Conservation (phyloP, 2,113 vertebrate species). For the Lycaon pictus region DNA sequence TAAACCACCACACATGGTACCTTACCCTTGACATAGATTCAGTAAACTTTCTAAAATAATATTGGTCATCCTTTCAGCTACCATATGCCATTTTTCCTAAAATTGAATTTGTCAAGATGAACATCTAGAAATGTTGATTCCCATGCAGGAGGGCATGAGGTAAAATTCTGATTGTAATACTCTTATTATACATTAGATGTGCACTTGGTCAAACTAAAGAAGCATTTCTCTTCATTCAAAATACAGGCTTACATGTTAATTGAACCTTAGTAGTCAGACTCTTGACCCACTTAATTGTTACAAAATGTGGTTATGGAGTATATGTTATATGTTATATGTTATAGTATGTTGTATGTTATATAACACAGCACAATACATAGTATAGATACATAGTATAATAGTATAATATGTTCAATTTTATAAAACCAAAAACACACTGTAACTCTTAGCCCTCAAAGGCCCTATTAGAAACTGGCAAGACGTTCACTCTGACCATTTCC, state of each 20-base stretch:
- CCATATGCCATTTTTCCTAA: neutral
- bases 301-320: neutral
- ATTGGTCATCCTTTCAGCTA: neutral
- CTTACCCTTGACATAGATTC: neutral
- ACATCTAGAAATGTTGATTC: neutral
- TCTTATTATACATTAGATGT: neutral
- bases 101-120: neutral
- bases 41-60: neutral
- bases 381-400: neutral
- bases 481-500: neutral
- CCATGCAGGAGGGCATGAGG: neutral
- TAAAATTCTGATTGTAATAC: neutral
- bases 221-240: constrained; percentile 14
- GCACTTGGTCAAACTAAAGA: neutral
- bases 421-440: neutral
- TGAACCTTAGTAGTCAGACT: neutral
- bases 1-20: neutral
- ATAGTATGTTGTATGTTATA: neutral
- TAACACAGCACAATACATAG: no score
- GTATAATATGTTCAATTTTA: neutral
- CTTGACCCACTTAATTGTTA: neutral
- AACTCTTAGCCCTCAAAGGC: neutral
- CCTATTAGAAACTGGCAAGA: neutral
- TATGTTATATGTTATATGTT: neutral
- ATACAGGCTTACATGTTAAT: neutral